Evolutionary conservation across 2,113 vertebrate genomes (phyloP), one percentile per base, ranked within the genome.

Genomic region (Edolisoma coerulescens): DNA sequence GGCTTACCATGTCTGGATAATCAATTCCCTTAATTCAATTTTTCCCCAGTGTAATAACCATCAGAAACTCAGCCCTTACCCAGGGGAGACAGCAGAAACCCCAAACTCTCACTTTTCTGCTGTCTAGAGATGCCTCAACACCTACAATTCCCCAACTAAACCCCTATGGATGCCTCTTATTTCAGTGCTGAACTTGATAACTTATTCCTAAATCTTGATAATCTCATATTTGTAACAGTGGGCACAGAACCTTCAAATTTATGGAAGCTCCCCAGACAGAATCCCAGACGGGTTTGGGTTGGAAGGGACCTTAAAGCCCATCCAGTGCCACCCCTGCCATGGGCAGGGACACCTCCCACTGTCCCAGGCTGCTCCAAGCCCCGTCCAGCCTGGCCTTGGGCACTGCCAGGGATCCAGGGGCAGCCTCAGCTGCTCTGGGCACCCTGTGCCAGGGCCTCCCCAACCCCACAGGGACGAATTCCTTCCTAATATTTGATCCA

Each of bases 401-500:
- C 68, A 74, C 8, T 81, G 2, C 57, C 68, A 67, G 86, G 86
- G 77, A 16, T 74, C 42, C 83, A 85, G 60, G 68, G 37, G 27
- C 86, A 81, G 76, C 67, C 76, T 0, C 57, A 64, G 35, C 76
- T 57, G 3, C 76, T 65, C 76, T 57, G 86, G 37, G 42, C 13
- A 80, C 7, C 26, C 57, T n/a, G 33, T 45, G n/a, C 57, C 75
- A 79, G 65, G 54, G 5, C 18, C 73, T 71, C 0, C 3, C 4
- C 37, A 14, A 18, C 32, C 59, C 74, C 5, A 0, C 49, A 57
- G 33, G 8, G 13, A 7, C 1, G 1, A 0, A 59, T 44, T 81
- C 1, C 33, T 19, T 39, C 8, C 16, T 2, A 21, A 53, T 33
- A 28, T 15, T 42, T 8, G 7, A 67, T 45, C 23, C 41, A 82